Evolutionary conservation across 2,888 invertebrate genomes (phyloP).

Genomic region (Hedya salicella): DNA sequence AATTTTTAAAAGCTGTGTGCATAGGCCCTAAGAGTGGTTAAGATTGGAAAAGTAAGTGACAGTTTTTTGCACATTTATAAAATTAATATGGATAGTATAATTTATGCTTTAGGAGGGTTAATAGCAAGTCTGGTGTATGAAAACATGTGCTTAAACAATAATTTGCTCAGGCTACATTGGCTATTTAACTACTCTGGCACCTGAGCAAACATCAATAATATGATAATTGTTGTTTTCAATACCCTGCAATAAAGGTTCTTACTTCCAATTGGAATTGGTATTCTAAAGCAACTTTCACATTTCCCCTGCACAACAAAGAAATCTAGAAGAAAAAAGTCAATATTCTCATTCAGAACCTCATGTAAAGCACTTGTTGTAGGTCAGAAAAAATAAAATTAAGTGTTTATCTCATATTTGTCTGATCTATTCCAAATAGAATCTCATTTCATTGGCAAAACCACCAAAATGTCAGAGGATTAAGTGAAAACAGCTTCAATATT

Average conservation of each 20-base stretch:
- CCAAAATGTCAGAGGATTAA: constrained; percentile 17
- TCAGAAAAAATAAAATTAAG: neutral
- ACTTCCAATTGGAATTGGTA: constrained; percentile 21
- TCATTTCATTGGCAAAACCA: constrained; percentile 19
- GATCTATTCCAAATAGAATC: neutral
- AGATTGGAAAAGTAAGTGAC: no score
- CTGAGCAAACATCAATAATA: constrained; percentile 26
- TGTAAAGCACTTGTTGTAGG: neutral
- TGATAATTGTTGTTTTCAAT: constrained; percentile 13
- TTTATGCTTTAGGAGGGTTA: no score
- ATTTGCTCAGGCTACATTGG: neutral
- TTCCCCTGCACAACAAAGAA: constrained; percentile 25
- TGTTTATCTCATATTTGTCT: neutral
- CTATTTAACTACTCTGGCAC: constrained; percentile 17
- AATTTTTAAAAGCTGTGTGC: no score
- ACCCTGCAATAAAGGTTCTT: constrained; percentile 13
- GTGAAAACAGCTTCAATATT: constrained; percentile 40
- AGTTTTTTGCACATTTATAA: no score
- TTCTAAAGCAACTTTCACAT: constrained; percentile 28
- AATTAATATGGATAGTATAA: no score
- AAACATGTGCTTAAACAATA: no score
- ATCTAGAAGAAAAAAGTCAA: constrained; percentile 14
- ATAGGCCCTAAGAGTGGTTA: no score
- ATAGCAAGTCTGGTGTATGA: no score
- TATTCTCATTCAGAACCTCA: constrained; percentile 12